These are phyloP conservation scores for Megastigmus dorsalis DNA, from an alignment of 2,888 invertebrate genomes.

Conservation along the genomic window DNA sequence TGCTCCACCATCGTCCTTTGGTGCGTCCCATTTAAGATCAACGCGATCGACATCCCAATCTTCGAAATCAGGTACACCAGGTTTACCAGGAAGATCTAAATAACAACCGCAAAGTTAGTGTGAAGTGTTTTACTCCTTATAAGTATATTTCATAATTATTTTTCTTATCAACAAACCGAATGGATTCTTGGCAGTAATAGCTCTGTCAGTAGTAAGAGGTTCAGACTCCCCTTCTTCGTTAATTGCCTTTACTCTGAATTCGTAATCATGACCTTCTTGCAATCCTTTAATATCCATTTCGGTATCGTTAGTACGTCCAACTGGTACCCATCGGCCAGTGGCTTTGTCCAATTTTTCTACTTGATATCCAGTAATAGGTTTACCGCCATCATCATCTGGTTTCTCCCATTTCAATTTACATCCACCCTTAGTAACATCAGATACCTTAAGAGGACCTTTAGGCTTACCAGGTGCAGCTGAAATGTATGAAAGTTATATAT, in stretches of 20 bases:
- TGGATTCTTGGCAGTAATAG: slow-evolving; percentile 96
- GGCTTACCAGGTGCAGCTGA: slow-evolving; percentile 88
- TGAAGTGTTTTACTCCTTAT: too few species aligned
- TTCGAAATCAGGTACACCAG: slow-evolving; percentile 88
- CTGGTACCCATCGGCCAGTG: slow-evolving; percentile 95
- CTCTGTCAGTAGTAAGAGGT: slow-evolving; percentile 92
- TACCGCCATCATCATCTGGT: slow-evolving; percentile 96
- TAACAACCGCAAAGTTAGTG: too few species aligned
- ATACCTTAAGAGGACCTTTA: slow-evolving; percentile 90
- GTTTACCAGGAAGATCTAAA: slow-evolving; percentile 87
- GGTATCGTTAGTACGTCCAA: slow-evolving; percentile 89
- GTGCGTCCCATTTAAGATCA: slow-evolving; percentile 88
- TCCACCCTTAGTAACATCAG: slow-evolving; percentile 91
- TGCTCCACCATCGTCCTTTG: slow-evolving; percentile 86
- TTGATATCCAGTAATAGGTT: slow-evolving; percentile 92
- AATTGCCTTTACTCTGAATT: slow-evolving; percentile 94
- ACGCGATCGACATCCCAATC: slow-evolving; percentile 94
- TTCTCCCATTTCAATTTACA: slow-evolving; percentile 95
- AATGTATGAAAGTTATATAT: slow-evolving; percentile 24
- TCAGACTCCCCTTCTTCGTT: slow-evolving; percentile 97
- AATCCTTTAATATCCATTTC: slow-evolving; percentile 92
- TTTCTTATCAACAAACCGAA: slow-evolving; percentile 84
- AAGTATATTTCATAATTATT: too few species aligned
- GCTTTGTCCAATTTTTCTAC: slow-evolving; percentile 95
- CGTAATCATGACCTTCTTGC: slow-evolving; percentile 93